Evolutionary conservation across 2,797 vertebrate species (phyloP), one percentile per base, ranked within the genome.

Genomic region (Agapornis canus): DNA sequence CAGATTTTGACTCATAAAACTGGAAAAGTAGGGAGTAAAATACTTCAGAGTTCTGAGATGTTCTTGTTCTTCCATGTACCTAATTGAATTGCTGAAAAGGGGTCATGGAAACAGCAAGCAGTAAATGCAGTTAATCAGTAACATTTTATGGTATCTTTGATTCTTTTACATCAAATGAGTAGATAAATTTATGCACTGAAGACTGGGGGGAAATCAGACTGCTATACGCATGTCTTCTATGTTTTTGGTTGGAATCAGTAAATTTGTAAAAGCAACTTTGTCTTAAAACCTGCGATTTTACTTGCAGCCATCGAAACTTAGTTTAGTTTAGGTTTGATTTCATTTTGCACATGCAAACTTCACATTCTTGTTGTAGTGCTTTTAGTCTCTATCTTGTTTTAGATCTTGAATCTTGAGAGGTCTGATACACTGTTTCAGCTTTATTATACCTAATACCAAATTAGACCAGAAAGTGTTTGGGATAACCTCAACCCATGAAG

Each of bases 101-200:
- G 11, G 3, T 64, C 32, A 37, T 52, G 57, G 52, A 49, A 90
- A n/a, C 20, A 37, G 20, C 13, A 21, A 40, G 26, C 49, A 45
- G 25, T 75, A 81, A 93, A 64, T 43, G 65, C 31, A 59, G 89
- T 91, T 93, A 89, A 95, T 91, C 61, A 87, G 65, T 95, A 89
- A 82, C 42, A 8, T 23, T 91, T 94, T 81, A 75, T 89, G 39
- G 48, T 64, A 14, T 93, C 75, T 89, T 91, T 94, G 57, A 64
- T 93, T 89, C 56, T 92, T 94, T 64, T 39, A 49, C 65, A 87
- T 91, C 35, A 61, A 79, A 57, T 43, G 29, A 73, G 11, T 45
- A 68, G 70, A 49, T 64, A 35, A 48, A 51, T 25, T 79, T 45
- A 42, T 40, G 18, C 27, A 20, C 21, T 1, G 1, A 45, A 70